Evolutionary conservation across 2,113 vertebrate species (phyloP).

Genomic region (Varanus komodoensis): DNA sequence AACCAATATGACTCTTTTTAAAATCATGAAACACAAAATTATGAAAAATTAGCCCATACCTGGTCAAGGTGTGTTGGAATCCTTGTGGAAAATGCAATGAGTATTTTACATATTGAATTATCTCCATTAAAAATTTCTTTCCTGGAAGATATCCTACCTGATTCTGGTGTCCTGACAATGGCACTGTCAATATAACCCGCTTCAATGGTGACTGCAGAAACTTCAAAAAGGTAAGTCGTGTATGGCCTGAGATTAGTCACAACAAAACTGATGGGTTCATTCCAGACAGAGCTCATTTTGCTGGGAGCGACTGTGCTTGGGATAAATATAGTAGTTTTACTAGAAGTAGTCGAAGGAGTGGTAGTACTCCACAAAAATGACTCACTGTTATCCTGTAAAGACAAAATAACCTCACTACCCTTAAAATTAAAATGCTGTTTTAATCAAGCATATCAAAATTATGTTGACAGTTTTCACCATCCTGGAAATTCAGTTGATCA

Average conservation of each 20-base stretch:
- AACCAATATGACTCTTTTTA: no score
- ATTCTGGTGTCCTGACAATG: conserved; percentile 94
- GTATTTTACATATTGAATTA: not conserved
- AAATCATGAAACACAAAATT: no score
- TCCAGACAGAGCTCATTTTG: conserved; percentile 87
- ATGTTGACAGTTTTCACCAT: not conserved
- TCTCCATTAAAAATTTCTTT: not conserved
- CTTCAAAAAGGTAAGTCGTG: conserved; percentile 95
- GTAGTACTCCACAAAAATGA: conserved; percentile 91
- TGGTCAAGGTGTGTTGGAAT: no score
- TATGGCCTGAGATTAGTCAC: conserved; percentile 90
- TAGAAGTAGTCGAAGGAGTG: conserved; percentile 81
- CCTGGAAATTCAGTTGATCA: not conserved
- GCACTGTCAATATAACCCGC: conserved; percentile 94
- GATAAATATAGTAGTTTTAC: conserved; percentile 73
- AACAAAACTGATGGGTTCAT: conserved; percentile 89
- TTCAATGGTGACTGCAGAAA: conserved; percentile 94
- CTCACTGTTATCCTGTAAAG: conserved; percentile 89
- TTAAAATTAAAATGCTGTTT: not conserved
- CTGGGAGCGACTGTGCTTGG: conserved; percentile 73
- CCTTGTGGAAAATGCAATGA: not conserved
- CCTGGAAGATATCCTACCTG: conserved; percentile 78
- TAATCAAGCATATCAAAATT: conserved; percentile 14
- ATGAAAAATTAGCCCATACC: no score
- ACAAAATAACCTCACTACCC: conserved; percentile 42